Percentiles rank a stretch among this genome's conserved stretches.
phyloP scores from a whole-genome alignment of 2,113 vertebrate species.

The Trogon melanurus region DNA sequence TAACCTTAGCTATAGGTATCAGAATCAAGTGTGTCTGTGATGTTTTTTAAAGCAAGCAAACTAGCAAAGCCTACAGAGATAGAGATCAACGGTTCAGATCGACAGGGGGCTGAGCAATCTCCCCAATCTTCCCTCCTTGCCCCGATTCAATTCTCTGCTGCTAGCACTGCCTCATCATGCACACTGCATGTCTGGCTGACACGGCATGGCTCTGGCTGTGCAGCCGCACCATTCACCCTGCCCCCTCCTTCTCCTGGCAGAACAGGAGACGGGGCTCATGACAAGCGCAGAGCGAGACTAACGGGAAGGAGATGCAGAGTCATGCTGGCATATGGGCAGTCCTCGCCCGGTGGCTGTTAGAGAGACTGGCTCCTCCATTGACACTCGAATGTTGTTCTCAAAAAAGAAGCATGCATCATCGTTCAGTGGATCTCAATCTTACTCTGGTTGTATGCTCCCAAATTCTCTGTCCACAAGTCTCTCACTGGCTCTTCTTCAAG shows the following conservation, averaged over 20 bases:
- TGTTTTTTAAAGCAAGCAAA: slow-evolving; percentile 23
- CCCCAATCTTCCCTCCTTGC: background rate
- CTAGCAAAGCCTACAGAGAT: background rate
- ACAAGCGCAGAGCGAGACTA: background rate
- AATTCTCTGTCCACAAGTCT: background rate
- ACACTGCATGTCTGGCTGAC: background rate
- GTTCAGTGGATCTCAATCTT: background rate
- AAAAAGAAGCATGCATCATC: background rate
- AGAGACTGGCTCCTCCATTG: background rate
- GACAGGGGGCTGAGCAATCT: background rate
- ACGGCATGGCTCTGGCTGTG: background rate
- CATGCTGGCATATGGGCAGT: slow-evolving; percentile 54
- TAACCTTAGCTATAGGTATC: slow-evolving; percentile 37
- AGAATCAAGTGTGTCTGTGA: background rate
- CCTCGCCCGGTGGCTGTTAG: slow-evolving; percentile 44
- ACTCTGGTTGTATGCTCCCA: background rate
- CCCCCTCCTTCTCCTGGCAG: slow-evolving; percentile 46
- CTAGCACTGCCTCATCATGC: background rate
- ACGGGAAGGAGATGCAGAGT: slow-evolving; percentile 55
- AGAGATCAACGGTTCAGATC: slow-evolving; percentile 12
- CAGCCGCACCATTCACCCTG: background rate
- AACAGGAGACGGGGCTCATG: slow-evolving; percentile 10
- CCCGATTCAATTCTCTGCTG: background rate
- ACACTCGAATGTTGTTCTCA: background rate
- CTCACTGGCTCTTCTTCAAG: background rate